Evolutionary conservation across 1,140 invertebrate species (phyloP).

Genomic region (Neoseiulus cucumeris): DNA sequence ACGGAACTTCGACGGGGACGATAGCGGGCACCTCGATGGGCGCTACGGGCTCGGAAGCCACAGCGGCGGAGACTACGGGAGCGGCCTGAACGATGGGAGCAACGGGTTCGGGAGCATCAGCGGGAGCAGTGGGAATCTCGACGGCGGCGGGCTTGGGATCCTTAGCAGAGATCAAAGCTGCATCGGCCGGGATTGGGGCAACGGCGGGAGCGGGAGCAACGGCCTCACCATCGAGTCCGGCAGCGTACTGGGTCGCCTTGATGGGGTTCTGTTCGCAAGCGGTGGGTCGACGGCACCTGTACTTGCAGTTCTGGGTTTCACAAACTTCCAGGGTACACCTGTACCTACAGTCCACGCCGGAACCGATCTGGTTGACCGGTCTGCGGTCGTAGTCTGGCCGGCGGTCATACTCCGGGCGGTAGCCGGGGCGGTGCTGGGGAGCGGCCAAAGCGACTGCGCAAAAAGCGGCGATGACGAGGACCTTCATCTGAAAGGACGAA

Average conservation of each 20-base stretch:
- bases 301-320: not conserved
- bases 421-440: not conserved
- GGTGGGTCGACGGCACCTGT: not conserved
- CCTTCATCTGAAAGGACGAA: not conserved
- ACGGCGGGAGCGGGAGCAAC: not conserved
- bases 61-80: not conserved
- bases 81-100: not conserved
- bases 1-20: not conserved
- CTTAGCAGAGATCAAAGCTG: not conserved
- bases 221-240: not conserved
- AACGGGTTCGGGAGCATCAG: constrained; percentile 1
- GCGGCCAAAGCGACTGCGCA: not conserved
- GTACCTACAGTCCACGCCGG: not conserved
- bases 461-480: not conserved
- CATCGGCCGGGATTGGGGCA: not conserved
- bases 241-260: not conserved
- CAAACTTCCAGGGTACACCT: not conserved
- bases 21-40: not conserved
- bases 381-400: not conserved
- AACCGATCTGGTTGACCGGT: not conserved
- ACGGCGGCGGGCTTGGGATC: not conserved
- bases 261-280: not conserved
- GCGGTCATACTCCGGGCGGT: not conserved
- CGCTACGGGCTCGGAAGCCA: not conserved
- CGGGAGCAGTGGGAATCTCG: not conserved